Percentiles rank a stretch among this genome's conserved stretches.
phyloP scores from a whole-genome alignment of 2,113 vertebrate genomes.

The Propithecus coquereli region DNA sequence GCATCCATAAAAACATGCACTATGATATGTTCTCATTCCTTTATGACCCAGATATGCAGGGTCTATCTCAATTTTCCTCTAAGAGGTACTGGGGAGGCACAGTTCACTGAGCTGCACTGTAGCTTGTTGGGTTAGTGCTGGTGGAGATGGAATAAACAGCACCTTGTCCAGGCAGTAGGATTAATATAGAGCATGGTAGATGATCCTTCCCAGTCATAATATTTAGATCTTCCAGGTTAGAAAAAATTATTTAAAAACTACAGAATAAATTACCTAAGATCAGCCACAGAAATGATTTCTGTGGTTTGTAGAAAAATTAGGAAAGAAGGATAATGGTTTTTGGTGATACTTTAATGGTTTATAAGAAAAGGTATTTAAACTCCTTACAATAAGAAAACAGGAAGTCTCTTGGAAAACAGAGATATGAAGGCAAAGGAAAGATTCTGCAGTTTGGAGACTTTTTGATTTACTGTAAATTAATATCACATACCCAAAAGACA shows the following conservation, averaged over 20 bases:
- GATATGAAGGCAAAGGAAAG: conserved; percentile 1
- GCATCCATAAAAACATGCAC: neutral
- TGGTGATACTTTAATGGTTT: neutral
- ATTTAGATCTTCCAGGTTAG: conserved; percentile 41
- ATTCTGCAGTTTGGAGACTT: neutral
- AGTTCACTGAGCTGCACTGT: neutral
- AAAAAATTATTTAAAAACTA: conserved; percentile 38
- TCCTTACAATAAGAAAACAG: conserved; percentile 15
- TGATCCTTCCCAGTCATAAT: conserved; percentile 5
- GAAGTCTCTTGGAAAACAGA: neutral
- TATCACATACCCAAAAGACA: neutral
- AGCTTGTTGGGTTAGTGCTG: neutral
- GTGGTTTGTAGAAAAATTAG: conserved; percentile 32
- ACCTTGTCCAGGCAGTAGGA: neutral
- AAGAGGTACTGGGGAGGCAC: neutral
- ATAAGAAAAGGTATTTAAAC: conserved; percentile 25
- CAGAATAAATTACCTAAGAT: conserved; percentile 36
- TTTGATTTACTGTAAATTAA: neutral
- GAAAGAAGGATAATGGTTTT: conserved; percentile 23
- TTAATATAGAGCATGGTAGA: conserved; percentile 9
- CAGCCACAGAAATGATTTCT: conserved; percentile 10
- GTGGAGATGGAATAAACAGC: neutral
- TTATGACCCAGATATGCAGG: neutral
- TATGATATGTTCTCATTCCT: conserved; percentile 14
- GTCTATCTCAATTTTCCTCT: conserved; percentile 2